Base-by-base conservation (phyloP, 2,888 invertebrate genomes). In the Eilema sororculum region DNA sequence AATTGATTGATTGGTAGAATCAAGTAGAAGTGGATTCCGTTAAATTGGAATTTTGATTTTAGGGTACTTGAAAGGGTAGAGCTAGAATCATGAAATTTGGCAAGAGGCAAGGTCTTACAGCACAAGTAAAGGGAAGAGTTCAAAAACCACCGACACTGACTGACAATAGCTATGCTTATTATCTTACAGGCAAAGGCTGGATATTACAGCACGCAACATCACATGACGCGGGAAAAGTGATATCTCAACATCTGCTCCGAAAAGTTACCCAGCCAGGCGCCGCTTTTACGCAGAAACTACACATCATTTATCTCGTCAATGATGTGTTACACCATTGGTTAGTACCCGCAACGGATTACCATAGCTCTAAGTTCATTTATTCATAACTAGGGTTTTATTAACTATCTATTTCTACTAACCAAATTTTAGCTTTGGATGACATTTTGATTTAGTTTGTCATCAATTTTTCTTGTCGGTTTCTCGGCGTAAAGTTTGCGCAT, bases 321-420 rank as follows among this genome's bases (percentile, higher is more conserved):
- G 99, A 99, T 96, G 98, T 99, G 76, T 96, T 99, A 68, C 99
- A 99, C 94, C 99, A 99, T 95, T 99, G 98, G 98, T 98, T 96
- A 97, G 97, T 97, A 91, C 80, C 30, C 65, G 71, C 46, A 20
- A 62, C 20, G 65, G 58, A 65, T 66, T 62, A 57, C 37, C 56
- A 69, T 62, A 65, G 41, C 67, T 30, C 33, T 72, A 72, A 71
- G 67, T 20, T 74, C 75, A 81, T 78, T 71, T 75, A 13, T 62
- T 65, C 76, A 68, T 72, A 65, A 52, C 70, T 62, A 70, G 76
- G 77, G 63, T 73, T 71, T 33, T 67, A 75, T 22, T 63, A 62
- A 69, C 69, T n/a, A n/a, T 64, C 65, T 73, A 64, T 72, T 74
- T 77, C 73, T 73, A 65, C 59, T 71, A 78, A 78, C 67, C 57